Evolutionary conservation across 2,113 vertebrate species (phyloP).

Genomic region (Corythoichthys intestinalis): DNA sequence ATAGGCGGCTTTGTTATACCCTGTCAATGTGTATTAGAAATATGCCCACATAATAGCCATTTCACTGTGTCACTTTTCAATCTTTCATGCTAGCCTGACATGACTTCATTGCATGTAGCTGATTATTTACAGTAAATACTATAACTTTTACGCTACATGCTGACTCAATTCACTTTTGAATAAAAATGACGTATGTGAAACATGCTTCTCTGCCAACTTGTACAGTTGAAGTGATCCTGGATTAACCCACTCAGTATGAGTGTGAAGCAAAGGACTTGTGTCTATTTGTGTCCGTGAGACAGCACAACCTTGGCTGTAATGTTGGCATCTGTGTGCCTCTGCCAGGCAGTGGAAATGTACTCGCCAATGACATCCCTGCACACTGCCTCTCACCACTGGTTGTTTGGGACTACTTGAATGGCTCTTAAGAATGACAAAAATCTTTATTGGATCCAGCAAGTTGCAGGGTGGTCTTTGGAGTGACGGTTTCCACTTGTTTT

Average conservation of each 20-base stretch:
- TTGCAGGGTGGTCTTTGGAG: neutral
- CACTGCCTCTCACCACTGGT: conserved; percentile 28
- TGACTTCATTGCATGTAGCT: conserved; percentile 20
- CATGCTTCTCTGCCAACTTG: conserved; percentile 48
- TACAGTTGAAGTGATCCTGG: conserved; percentile 67
- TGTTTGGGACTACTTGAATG: conserved; percentile 9
- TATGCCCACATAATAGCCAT: conserved; percentile 86
- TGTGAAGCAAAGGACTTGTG: conserved; percentile 61
- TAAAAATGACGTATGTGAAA: conserved; percentile 26
- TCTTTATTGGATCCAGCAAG: neutral
- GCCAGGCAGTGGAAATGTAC: conserved; percentile 45
- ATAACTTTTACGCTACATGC: neutral
- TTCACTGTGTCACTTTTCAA: conserved; percentile 97
- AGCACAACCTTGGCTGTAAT: conserved; percentile 63
- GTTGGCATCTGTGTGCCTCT: conserved; percentile 49
- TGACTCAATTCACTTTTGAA: neutral
- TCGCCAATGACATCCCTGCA: conserved; percentile 23
- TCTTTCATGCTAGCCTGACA: conserved; percentile 77
- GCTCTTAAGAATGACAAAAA: conserved; percentile 2
- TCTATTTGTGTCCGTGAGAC: conserved; percentile 35
- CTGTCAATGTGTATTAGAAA: conserved; percentile 87
- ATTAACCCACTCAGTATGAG: conserved; percentile 63
- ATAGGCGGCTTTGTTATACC: conserved; percentile 86
- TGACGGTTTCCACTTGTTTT: neutral
- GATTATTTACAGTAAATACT: conserved; percentile 13